Evolutionary conservation across 2,113 vertebrate genomes (phyloP), one percentile per base, ranked within the genome.

Genomic region (Pristiophorus japonicus): DNA sequence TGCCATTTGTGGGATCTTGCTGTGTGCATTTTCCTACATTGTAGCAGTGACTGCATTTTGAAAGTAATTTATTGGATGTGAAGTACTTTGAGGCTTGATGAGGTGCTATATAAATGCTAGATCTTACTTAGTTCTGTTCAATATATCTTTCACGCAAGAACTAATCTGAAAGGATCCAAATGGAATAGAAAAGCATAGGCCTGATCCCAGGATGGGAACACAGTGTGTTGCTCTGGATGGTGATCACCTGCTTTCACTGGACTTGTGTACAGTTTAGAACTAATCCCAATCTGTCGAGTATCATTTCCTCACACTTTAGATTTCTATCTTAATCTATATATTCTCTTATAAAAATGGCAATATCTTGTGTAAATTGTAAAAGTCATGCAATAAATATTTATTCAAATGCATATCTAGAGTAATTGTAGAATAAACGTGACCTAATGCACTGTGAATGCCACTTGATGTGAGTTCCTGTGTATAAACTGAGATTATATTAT

Each of bases 391-490:
- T 94, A 94, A 94, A 94, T 94, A 94, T 94, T 94, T 94, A 94
- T 94, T 70, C 93, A 94, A 94, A 94, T 70, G 65, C 45, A 47
- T 94, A 94, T 94, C 66, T 94, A 92, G 93, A 94, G 51, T 70
- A 94, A 93, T 94, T 94, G 65, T 70, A 97, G 98, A 98, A 97
- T 97, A 97, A 98, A 98, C 98, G 98, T 98, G 98, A 99, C 98
- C 98, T 98, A 98, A 98, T 98, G 98, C 99, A 99, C 99, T 99
- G 99, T 99, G 99, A 99, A 98, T 98, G 98, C 98, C 98, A 98
- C 98, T 98, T 99, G 98, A 98, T 96, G 97, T 98, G 97, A 98
- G 98, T 98, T 98, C 97, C 98, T 98, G 98, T 98, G 98, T 98
- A 98, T 97, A 98, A 97, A 98, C 66, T 67, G 65, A 94, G 66